Percentiles rank a stretch among this genome's conserved stretches.
phyloP scores from a whole-genome alignment of 1,140 invertebrate genomes.

The Drosophila subpulchrella region DNA sequence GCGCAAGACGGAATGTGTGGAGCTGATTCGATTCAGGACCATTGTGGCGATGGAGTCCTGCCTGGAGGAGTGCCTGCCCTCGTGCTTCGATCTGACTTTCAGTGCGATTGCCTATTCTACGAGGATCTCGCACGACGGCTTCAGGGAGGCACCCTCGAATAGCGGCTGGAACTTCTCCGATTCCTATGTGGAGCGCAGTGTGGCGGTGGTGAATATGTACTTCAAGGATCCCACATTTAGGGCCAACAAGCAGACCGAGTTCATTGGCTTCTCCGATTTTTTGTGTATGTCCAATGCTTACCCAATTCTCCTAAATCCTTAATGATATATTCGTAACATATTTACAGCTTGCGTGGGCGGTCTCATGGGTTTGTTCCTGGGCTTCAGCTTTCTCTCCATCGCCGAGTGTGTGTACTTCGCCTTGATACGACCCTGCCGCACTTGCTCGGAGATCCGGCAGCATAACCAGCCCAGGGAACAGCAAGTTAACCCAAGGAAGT shows the following conservation, averaged over 20 bases:
- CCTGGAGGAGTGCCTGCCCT: constrained; percentile 87
- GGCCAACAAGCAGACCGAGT: constrained; percentile 89
- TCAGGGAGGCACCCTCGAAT: constrained; percentile 40
- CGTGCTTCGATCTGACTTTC: constrained; percentile 89
- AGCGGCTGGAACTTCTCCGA: constrained; percentile 86
- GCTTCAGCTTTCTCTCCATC: constrained; percentile 91
- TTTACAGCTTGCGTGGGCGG: constrained; percentile 90
- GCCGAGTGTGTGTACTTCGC: constrained; percentile 90
- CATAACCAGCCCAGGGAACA: constrained; percentile 12
- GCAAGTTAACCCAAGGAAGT: background rate
- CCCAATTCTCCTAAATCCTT: no score
- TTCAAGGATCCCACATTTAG: constrained; percentile 89
- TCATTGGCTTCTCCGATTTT: constrained; percentile 91
- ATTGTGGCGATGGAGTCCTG: constrained; percentile 52
- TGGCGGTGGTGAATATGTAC: constrained; percentile 90
- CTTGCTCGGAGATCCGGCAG: constrained; percentile 51
- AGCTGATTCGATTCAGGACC: constrained; percentile 56
- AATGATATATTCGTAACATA: background rate
- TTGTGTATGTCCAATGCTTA: constrained; percentile 87
- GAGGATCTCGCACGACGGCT: constrained; percentile 70
- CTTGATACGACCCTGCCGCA: constrained; percentile 86
- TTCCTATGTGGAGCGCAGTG: constrained; percentile 89
- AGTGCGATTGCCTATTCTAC: constrained; percentile 86
- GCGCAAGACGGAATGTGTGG: constrained; percentile 53
- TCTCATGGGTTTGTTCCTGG: constrained; percentile 91